Percentiles rank a stretch among this genome's conserved stretches.
Evolutionary conservation across 2,797 vertebrate species (phyloP).

Genomic region (Odontamblyopus rebecca): DNA sequence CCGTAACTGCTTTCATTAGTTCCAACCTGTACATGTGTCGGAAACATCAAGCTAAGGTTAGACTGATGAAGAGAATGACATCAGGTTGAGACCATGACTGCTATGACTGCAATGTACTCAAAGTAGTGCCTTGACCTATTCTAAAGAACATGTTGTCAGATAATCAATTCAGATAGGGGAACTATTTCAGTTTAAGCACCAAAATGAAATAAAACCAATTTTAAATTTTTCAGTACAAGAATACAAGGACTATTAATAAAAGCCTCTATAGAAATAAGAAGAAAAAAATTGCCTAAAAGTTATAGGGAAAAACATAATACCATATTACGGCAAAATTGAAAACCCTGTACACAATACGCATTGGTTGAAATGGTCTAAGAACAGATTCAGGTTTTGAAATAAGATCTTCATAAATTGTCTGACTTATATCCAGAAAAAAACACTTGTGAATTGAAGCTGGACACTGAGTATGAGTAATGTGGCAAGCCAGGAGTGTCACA

Average conservation of each 20-base stretch:
- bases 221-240: not conserved
- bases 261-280: no score
- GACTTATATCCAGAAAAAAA: no score
- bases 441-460: no score
- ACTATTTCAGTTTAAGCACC: no score
- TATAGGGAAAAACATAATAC: no score
- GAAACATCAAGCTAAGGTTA: constrained; percentile 32
- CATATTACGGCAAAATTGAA: no score
- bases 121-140: not conserved
- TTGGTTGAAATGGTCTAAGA: no score
- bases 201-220: not conserved
- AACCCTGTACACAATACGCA: no score
- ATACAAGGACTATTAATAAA: no score
- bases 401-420: constrained; percentile 6
- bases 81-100: constrained; percentile 20
- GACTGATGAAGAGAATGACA: constrained; percentile 13
- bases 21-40: constrained; percentile 36
- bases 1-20: constrained; percentile 10
- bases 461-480: constrained; percentile 2
- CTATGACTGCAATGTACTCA: not conserved
- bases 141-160: not conserved
- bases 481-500: constrained; percentile 20
- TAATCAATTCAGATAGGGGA: no score
- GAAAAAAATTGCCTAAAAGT: no score
- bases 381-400: not conserved